A percentile compares a stretch with the other conserved stretches of the same genome.
phyloP scores from a whole-genome alignment of 2,888 invertebrate species.

The Allacma fusca region DNA sequence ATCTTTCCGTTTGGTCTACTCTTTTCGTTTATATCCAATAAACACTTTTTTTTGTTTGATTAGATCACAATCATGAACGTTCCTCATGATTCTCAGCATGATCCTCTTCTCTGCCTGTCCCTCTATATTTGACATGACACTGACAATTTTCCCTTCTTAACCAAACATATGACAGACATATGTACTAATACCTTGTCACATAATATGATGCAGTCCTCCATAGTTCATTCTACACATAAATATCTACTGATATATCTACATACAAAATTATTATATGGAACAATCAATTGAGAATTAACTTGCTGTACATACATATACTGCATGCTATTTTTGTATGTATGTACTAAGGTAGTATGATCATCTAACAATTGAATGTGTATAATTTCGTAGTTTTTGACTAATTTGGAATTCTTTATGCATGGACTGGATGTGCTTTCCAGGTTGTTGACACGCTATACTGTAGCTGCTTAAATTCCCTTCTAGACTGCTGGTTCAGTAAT shows the following conservation, averaged over 20 bases:
- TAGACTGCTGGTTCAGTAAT: no score
- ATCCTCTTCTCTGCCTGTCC: not conserved
- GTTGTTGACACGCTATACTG: not conserved
- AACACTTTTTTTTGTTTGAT: not conserved
- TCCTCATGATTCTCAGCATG: conserved; percentile 2
- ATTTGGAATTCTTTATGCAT: no score
- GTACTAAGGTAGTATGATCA: not conserved
- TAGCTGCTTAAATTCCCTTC: no score
- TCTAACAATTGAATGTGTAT: no score
- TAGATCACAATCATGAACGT: not conserved
- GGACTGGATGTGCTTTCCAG: no score
- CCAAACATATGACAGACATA: not conserved
- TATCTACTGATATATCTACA: no score
- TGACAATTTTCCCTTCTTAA: not conserved
- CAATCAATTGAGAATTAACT: no score
- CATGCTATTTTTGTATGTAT: not conserved
- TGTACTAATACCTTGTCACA: not conserved
- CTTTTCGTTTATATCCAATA: not conserved
- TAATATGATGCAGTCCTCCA: no score
- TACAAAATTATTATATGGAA: no score
- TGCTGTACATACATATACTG: conserved; percentile 3
- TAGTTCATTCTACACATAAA: no score
- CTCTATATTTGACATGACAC: not conserved
- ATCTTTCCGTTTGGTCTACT: not conserved
- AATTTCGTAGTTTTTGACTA: no score